Conservation (phyloP, 23 tunicate species). For the Phallusia fumigata region DNA sequence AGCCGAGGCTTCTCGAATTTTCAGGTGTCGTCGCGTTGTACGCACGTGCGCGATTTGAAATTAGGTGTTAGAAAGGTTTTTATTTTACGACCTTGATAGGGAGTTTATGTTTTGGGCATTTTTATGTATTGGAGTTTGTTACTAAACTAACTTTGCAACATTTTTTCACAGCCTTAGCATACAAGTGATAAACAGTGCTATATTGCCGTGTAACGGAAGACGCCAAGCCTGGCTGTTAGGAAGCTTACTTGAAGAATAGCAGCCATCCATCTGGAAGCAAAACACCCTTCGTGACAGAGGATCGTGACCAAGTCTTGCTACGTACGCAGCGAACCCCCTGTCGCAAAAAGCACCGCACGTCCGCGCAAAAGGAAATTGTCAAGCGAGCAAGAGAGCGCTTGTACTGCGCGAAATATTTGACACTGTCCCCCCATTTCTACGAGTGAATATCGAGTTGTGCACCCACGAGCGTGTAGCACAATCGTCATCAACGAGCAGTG, state of each 20-base stretch:
- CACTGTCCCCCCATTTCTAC: neutral
- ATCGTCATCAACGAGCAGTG: conserved; percentile 7
- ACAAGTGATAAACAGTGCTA: neutral
- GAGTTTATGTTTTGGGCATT: too few relatives aligned
- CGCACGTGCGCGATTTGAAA: neutral
- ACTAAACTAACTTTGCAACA: too few relatives aligned
- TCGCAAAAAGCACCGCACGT: neutral
- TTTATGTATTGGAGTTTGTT: too few relatives aligned
- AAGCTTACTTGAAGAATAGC: conserved; percentile 8
- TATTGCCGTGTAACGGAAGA: conserved; percentile 2
- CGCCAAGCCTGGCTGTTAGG: neutral
- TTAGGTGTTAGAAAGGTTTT: neutral
- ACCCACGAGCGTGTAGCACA: conserved; percentile 24
- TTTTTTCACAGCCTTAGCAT: neutral
- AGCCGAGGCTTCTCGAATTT: conserved; percentile 3
- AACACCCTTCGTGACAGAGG: neutral
- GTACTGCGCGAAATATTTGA: neutral
- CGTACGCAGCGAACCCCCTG: conserved; percentile 6
- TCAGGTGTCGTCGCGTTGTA: neutral
- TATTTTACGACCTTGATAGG: too few relatives aligned
- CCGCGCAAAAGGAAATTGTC: neutral
- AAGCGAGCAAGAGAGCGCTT: neutral
- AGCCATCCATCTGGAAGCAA: conserved; percentile 14
- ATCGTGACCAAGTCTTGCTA: neutral
- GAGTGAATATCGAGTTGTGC: neutral